Conservation (phyloP, 1,140 invertebrate species). For the Chironomus tepperi region DNA sequence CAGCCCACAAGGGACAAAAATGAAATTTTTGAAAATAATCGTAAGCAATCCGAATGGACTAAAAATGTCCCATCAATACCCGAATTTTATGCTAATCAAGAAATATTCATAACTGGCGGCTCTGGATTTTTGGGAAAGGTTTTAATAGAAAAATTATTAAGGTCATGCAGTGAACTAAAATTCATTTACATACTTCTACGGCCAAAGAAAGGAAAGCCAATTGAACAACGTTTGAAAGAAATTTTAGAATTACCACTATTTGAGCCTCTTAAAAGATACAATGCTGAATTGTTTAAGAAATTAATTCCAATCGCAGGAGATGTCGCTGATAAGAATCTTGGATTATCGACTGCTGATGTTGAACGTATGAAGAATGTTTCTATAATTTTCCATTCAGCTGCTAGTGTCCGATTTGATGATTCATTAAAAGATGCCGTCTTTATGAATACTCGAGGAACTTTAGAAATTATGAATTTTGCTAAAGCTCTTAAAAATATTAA, state of each 20-base stretch:
- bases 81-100: slow-evolving; percentile 48
- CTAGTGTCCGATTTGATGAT: slow-evolving; percentile 77
- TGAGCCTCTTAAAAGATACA: slow-evolving; percentile 40
- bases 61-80: slow-evolving; percentile 33
- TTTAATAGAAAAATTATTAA: slow-evolving; percentile 75
- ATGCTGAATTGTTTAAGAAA: slow-evolving; percentile 51
- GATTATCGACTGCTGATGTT: slow-evolving; percentile 37
- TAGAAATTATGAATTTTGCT: slow-evolving; percentile 54
- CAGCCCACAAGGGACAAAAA: neutral
- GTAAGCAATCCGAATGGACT: neutral
- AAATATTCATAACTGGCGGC: slow-evolving; percentile 59
- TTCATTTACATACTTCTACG: slow-evolving; percentile 71
- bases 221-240: slow-evolving; percentile 51
- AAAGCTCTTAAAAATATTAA: slow-evolving; percentile 57
- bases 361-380: slow-evolving; percentile 53
- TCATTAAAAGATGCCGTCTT: slow-evolving; percentile 59
- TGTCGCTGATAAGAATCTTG: slow-evolving; percentile 52
- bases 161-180: slow-evolving; percentile 56
- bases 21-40: neutral
- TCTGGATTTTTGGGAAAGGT: slow-evolving; percentile 84
- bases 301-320: slow-evolving; percentile 73
- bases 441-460: slow-evolving; percentile 58
- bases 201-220: slow-evolving; percentile 62
- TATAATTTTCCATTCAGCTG: slow-evolving; percentile 87
- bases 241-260: slow-evolving; percentile 47